Evolutionary conservation across 1,140 invertebrate species (phyloP), one percentile per base, ranked within the genome.

Genomic region (Uloborus diversus): DNA sequence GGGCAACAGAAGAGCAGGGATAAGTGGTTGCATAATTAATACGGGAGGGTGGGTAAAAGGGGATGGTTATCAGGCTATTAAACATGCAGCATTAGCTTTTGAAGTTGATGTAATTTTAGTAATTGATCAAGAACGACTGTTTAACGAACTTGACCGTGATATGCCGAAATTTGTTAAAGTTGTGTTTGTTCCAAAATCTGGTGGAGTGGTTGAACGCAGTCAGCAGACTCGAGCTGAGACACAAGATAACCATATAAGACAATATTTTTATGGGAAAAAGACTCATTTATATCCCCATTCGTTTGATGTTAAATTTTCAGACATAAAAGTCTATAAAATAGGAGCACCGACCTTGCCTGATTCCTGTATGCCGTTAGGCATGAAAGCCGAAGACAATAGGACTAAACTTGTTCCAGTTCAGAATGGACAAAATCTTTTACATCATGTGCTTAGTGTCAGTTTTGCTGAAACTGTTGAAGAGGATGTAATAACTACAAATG

Each of bases 21-120:
- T 78, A 5, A 97, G 96, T 32, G 98, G 98, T n/a, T 93, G 96
- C 1, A 92, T 99, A 37, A 97, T 99, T 64, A 99, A 99, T 85
- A 99, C 98, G 0, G 97, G 96, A 85, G 97, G 97, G 1, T 99
- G 96, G 96, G 92, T 99, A 13, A 82, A 83, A 42, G 64, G 66
- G 25, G 68, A 61, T 64, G 88, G 89, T 3, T 90, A 89, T 79
- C 84, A 88, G 49, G 86, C 86, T 27, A 81, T 90, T 1, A 86
- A 88, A 13, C 94, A 97, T 84, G 92, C 95, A 4, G 95, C 96
- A 0, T 92, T 94, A 84, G 93, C 94, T 4, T 99, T 99, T 88
- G 95, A 98, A 90, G 95, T 97, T 2, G 95, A 98, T 86, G 92
- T 97, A 0, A 95, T 99, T 83, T 88, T 99, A 79, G 97, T 99